A percentile compares a stretch with the other conserved stretches of the same genome.
Conservation (phyloP, 2,888 invertebrate genomes). For the Euplagia quadripunctaria region DNA sequence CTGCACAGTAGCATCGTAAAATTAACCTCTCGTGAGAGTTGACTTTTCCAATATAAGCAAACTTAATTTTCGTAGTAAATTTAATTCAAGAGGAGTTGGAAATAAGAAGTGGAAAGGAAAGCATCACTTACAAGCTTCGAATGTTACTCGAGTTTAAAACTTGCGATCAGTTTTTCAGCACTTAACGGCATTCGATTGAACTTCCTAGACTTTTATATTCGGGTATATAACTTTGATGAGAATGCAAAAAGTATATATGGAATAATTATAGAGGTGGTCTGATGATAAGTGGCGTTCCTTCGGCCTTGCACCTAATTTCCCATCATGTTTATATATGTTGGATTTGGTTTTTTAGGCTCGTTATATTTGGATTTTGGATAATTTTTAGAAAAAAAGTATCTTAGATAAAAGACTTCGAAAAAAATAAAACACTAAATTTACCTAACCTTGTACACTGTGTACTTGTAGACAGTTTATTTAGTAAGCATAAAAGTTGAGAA, state of each 20-base stretch:
- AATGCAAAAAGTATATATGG: not conserved
- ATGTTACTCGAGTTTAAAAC: not conserved
- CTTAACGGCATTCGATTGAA: not conserved
- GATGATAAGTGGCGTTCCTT: not conserved
- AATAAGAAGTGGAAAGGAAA: too few relatives aligned
- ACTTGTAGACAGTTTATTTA: too few relatives aligned
- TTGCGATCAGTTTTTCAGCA: not conserved
- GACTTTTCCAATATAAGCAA: not conserved
- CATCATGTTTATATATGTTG: not conserved
- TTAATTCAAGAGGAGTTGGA: too few relatives aligned
- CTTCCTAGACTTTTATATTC: not conserved
- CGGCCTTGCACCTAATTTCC: not conserved
- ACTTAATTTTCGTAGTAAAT: not conserved
- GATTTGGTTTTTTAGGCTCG: too few relatives aligned
- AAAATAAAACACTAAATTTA: too few relatives aligned
- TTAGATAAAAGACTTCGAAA: too few relatives aligned
- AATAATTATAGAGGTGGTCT: not conserved
- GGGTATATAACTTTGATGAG: not conserved
- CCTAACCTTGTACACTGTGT: too few relatives aligned
- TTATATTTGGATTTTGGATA: too few relatives aligned
- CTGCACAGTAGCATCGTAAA: not conserved
- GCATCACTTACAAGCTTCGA: not conserved
- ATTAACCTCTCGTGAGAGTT: not conserved
- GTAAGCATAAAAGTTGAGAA: conserved; percentile 21
- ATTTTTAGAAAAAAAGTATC: too few relatives aligned